Evolutionary conservation across 2,797 vertebrate species (phyloP), one percentile per base, ranked within the genome.

Genomic region (Lacerta agilis): DNA sequence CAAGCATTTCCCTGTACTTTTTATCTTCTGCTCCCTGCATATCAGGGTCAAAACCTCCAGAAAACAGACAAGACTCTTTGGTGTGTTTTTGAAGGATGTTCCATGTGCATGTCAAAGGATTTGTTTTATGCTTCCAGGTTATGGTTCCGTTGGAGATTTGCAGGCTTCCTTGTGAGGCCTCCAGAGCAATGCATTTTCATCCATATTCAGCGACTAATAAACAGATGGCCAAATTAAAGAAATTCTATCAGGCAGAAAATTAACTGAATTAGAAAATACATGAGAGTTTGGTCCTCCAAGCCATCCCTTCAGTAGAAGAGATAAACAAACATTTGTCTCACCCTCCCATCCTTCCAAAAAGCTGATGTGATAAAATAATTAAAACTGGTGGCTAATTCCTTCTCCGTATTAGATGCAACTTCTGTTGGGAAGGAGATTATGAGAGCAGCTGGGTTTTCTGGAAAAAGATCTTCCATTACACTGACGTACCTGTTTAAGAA

Each of bases 171-270:
- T 61, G 18, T 4, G 49, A 29, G 76, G 45, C 43, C 8, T 87
- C 72, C 55, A 88, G 80, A 91, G 29, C 7, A 87, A 78, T 25
- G 84, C n/a, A 20, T 69, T 79, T 93, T 90, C 88, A 94, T 92
- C 91, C 83, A 91, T 93, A 93, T 91, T 92, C 92, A 94, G 91
- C 89, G 80, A 82, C 78, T 90, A 85, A 93, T 92, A 94, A 95
- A 91, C 95, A 94, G 94, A 96, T 95, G 94, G 93, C 91, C 92
- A 95, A 93, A 95, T 95, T 94, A 95, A 92, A 92, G 91, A 92
- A 89, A 88, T 79, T 89, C 88, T 90, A 80, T 92, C 94, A 95
- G 87, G 91, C 94, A 94, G 95, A 96, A 96, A 96, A 96, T 95
- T 94, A 93, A 94, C 94, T 93, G 94, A 95, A 93, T 94, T 95